Base-by-base conservation (phyloP, 2,888 invertebrate species). In the Saturnia japonica region DNA sequence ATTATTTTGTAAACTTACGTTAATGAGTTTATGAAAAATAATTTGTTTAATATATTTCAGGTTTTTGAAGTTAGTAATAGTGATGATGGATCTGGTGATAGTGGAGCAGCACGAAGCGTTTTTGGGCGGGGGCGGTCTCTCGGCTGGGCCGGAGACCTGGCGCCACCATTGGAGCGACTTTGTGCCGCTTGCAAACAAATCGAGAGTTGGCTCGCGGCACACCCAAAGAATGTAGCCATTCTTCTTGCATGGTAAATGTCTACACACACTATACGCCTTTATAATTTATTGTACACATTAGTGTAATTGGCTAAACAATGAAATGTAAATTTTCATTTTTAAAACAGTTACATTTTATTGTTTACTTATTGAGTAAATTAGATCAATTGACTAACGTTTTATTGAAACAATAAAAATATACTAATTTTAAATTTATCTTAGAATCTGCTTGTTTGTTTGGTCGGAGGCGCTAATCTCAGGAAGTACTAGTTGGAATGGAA, bases 131-230 rank as follows among this genome's bases (percentile, higher is more conserved):
- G 96, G 57, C 94, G 96, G 75, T 97, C 97, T 82, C 96, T 96
- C 73, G 98, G 98, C 72, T 98, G 98, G 98, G 96, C 97, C 8
- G 96, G 96, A 54, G 96, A 96, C 76, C 93, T 98, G 76, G 98
- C 98, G 45, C 98, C 98, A 54, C 98, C 98, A 62, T 94, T 99
- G 72, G 98, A 98, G 88, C 95, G 97, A 76, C 95, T 99, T 42
- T 99, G 98, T 89, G 97, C 97, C 75, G 96, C 98, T 72, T 99
- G 98, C 94, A 98, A 98, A 89, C 97, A 97, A 84, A 97, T 99
- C 81, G 98, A 99, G 91, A 97, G 97, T 82, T 99, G 98, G 98
- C 95, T 98, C 69, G 96, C 96, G 68, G 96, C 96, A 68, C 96
- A 97, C 83, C 95, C 96, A 28, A 96, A 96, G 88, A 96, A 98